Conservation (phyloP, 2,797 vertebrate genomes). For the Ctenosaura bakeri region DNA sequence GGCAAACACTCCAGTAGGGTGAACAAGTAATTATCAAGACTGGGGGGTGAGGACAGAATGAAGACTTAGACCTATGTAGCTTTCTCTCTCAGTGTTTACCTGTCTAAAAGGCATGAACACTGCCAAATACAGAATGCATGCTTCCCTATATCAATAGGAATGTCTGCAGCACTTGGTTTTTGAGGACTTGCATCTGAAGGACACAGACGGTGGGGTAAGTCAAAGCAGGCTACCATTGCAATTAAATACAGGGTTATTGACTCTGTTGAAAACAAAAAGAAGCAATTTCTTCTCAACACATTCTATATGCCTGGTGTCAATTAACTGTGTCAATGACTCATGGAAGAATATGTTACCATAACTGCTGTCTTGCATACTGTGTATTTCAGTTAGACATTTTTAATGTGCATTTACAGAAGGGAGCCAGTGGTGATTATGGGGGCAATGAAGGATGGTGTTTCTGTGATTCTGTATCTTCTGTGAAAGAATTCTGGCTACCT, state of each 20-base stretch:
- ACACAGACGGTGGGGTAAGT: not conserved
- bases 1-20: constrained; percentile 61
- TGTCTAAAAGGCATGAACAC: not conserved
- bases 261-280: not conserved
- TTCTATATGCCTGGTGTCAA: no score
- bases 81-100: fast-evolving
- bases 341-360: not conserved
- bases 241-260: not conserved
- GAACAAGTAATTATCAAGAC: not conserved
- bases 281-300: no score
- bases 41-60: constrained; percentile 8
- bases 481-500: not conserved
- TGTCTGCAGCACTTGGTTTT: not conserved
- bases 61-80: fast-evolving
- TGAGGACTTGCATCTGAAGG: not conserved
- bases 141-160: fast-evolving
- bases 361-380: fast-evolving
- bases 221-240: fast-evolving
- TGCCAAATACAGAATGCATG: not conserved
- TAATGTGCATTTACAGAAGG: not conserved
- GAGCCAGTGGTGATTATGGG: fast-evolving
- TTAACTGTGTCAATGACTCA: not conserved
- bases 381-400: not conserved
- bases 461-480: not conserved
- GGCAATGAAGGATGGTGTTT: not conserved